Base-by-base conservation (phyloP, 2,113 vertebrate species). In the Salvator merianae region DNA sequence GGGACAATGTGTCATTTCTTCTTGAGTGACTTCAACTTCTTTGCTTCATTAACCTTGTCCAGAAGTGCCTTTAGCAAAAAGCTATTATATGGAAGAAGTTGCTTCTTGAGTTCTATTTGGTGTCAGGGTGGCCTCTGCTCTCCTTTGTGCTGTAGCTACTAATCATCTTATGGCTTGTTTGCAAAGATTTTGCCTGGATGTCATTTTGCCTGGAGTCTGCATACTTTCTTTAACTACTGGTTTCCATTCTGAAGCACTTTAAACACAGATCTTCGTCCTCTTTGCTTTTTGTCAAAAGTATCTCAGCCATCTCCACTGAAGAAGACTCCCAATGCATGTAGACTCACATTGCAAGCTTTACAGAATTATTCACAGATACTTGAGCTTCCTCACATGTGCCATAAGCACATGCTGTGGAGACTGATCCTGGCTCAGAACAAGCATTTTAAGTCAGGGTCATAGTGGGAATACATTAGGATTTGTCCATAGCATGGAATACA, bases 281-380 rank as follows among this genome's bases (percentile, higher is more conserved):
- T 40, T 65, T 53, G 34, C 55, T 36, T 90, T 92, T 66, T 1
- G 26, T 84, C 9, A 26, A 76, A 81, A 78, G n/a, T 18, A 84
- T 36, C 83, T 89, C 75, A 86, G 34, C 73, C 74, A 76, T 65
- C 38, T 81, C 62, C 80, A 59, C 75, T 79, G 36, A 73, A 83
- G 83, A n/a, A 85, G 84, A 85, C 36, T 91, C 82, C 84, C 82
- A 83, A 88, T 88, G 86, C 47, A 28, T 4, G 78, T 28, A 4
- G 66, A 88, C 81, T 89, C 87, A 66, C 72, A 83, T 47, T 85
- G 79, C 84, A 77, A 63, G 79, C 82, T 91, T 91, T 89, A 68
- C 12, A 38, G 53, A 53, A 87, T 55, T 55, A 55, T 55, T 55
- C 53, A 55, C 43, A 7, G 43, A 47, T 55, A 55, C 53, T 55